Evolutionary conservation across 2,888 invertebrate genomes (phyloP), one percentile per base, ranked within the genome.

Genomic region (Cerceris ruficornis): DNA sequence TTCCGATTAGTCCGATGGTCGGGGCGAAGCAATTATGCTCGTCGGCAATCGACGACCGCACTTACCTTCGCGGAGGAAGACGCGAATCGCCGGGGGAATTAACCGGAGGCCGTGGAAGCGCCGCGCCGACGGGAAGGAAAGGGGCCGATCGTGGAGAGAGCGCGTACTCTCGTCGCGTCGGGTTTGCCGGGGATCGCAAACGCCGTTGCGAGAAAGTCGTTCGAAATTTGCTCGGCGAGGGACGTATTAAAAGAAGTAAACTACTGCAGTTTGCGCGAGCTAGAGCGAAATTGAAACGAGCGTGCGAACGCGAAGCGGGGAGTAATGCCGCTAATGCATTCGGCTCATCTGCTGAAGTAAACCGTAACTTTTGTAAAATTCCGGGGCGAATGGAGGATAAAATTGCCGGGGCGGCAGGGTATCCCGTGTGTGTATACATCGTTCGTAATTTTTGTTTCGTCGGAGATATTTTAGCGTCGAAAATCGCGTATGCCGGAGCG

Each of bases 321-420:
- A 59, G 42, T 8, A 42, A 43, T 42, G 46, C 13, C 9, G 46
- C 46, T 46, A 46, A 46, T 46, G 46, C 46, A 46, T 46, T 46
- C 67, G 67, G 67, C 60, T 61, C 43, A 54, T 60, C 60, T 11
- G 55, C 46, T 8, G 42, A 46, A 42, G 50, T 59, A 42, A 42
- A 43, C 9, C n/a, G 54, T 42, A 60, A 54, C 60, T 69, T 54
- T 2, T n/a, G 43, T n/a, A 42, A 52, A 54, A 57, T 39, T 57
- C 28, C 2, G n/a, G 28, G 8, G 2, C 46, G 55, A 58, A 46
- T 46, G n/a, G 50, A 59, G 49, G 52, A 15, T 41, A 39, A 55
- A 28, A 6, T 55, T n/a, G 42, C 49, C 13, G 59, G 39, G 49
- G 28, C 8, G 46, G 6, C 46, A 6, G 9, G 46, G 1, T 46